Conservation (phyloP, 2,797 vertebrate genomes). For the Lithobates pipiens region DNA sequence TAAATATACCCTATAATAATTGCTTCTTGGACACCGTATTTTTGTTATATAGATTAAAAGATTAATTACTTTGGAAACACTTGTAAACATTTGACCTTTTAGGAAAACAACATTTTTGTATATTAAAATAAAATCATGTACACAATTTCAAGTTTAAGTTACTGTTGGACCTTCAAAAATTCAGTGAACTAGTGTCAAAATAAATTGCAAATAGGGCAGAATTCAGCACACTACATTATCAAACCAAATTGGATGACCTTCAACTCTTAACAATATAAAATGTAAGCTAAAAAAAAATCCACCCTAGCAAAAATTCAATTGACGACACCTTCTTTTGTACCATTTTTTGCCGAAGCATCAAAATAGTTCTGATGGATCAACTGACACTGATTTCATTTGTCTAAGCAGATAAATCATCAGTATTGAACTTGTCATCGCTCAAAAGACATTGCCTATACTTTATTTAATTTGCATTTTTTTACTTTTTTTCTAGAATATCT, state of each 20-base stretch:
- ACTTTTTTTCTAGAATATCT: conserved; percentile 68
- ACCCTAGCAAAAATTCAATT: conserved; percentile 81
- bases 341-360: conserved; percentile 70
- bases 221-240: conserved; percentile 6
- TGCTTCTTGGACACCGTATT: no score
- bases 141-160: not conserved
- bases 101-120: not conserved
- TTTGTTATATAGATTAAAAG: no score
- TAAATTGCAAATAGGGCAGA: conserved; percentile 38
- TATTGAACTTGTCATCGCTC: conserved; percentile 80
- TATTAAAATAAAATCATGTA: conserved; percentile 11
- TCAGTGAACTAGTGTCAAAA: conserved; percentile 50
- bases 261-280: conserved; percentile 30
- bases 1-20: no score
- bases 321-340: conserved; percentile 65
- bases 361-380: conserved; percentile 77
- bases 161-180: conserved; percentile 21
- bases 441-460: conserved; percentile 76
- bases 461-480: conserved; percentile 83
- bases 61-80: not conserved
- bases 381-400: conserved; percentile 86
- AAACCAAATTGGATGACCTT: conserved; percentile 52
- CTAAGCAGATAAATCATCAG: conserved; percentile 86
- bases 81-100: not conserved
- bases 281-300: conserved; percentile 64